These are phyloP conservation scores for Carposina sasakii DNA, from an alignment of 1,140 invertebrate species.

Conservation along the genomic window DNA sequence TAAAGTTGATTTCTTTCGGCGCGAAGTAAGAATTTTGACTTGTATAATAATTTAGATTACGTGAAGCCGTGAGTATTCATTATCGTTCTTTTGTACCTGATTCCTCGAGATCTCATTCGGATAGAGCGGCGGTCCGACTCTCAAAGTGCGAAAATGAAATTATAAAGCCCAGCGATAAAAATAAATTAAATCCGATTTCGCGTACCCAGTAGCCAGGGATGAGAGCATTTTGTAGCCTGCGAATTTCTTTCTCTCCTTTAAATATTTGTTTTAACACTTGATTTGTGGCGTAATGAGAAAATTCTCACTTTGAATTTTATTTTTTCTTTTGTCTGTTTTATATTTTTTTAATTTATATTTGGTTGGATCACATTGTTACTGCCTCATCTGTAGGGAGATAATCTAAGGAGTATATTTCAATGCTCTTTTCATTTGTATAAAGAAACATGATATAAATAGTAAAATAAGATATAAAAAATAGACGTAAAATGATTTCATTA, in stretches of 20 bases:
- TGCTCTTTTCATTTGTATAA: too few species aligned
- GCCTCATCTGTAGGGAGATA: too few species aligned
- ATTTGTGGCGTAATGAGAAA: constrained; percentile 66
- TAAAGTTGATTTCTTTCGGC: constrained; percentile 71
- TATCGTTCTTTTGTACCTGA: constrained; percentile 73
- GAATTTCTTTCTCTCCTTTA: constrained; percentile 65
- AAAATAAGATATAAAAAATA: too few species aligned
- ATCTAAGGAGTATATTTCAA: too few species aligned
- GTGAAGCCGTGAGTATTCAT: constrained; percentile 70
- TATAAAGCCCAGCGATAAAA: constrained; percentile 72
- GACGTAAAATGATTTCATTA: too few species aligned
- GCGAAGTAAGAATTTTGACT: constrained; percentile 69
- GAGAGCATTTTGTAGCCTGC: constrained; percentile 62
- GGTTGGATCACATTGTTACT: too few species aligned
- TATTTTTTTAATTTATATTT: constrained; percentile 25
- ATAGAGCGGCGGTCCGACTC: constrained; percentile 66
- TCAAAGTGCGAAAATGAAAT: constrained; percentile 73
- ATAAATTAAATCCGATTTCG: constrained; percentile 73
- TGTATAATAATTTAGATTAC: constrained; percentile 73
- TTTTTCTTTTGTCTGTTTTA: constrained; percentile 34
- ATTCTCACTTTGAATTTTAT: constrained; percentile 58
- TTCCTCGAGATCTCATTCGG: constrained; percentile 71
- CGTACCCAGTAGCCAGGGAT: constrained; percentile 65
- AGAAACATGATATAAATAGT: too few species aligned
- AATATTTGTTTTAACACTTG: constrained; percentile 70